These are phyloP conservation scores for Serinus canaria DNA, from an alignment of 2,113 vertebrate species.

Conservation along the genomic window DNA sequence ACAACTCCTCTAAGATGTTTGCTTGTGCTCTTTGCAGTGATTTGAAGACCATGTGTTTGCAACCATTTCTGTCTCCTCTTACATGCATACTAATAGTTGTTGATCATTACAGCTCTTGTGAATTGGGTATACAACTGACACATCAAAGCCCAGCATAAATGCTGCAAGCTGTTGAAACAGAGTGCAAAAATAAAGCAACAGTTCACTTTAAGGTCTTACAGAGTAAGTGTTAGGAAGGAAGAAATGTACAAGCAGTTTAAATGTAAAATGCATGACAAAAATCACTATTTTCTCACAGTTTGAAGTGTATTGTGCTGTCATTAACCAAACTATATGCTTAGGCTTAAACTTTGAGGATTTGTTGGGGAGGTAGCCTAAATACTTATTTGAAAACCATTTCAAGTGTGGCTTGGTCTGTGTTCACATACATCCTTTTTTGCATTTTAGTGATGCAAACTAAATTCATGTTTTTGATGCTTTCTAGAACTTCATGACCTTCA, in stretches of 20 bases:
- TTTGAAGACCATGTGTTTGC: conserved; percentile 46
- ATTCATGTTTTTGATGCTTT: not conserved
- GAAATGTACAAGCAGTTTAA: not conserved
- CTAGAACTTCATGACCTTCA: not conserved
- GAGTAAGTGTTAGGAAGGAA: not conserved
- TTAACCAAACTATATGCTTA: not conserved
- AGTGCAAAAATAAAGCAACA: conserved; percentile 20
- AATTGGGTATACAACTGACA: conserved; percentile 18
- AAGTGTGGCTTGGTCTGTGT: not conserved
- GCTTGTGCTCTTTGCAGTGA: not conserved
- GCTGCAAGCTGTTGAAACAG: conserved; percentile 57
- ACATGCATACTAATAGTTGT: conserved; percentile 31
- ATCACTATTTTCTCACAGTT: not conserved
- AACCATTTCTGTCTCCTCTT: conserved; percentile 39
- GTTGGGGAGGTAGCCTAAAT: not conserved
- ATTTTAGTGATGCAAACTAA: not conserved
- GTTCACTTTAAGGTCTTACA: not conserved
- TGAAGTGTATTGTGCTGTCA: not conserved
- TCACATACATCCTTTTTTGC: not conserved
- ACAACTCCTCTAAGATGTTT: not conserved
- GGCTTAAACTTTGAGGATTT: not conserved
- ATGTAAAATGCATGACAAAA: not conserved
- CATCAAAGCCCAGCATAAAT: conserved; percentile 45
- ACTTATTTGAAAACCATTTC: not conserved
- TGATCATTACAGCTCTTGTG: conserved; percentile 31